These are phyloP conservation scores for Anthoscopus minutus DNA, from an alignment of 2,113 vertebrate species.

Conservation along the genomic window DNA sequence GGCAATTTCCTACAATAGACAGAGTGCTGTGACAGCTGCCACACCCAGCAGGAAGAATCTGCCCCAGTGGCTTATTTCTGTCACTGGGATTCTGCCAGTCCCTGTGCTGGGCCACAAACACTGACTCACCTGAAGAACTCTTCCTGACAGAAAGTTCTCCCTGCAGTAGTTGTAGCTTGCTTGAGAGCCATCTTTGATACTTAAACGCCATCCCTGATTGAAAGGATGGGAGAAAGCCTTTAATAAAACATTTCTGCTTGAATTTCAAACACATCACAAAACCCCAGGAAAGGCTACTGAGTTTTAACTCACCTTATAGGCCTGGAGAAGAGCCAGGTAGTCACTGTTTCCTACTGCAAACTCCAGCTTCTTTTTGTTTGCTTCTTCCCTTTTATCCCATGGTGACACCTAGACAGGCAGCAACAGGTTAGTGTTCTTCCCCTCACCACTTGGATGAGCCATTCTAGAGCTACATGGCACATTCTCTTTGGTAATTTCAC, in stretches of 20 bases:
- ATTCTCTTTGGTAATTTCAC: neutral
- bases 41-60: rapidly evolving
- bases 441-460: neutral
- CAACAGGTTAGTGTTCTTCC: neutral
- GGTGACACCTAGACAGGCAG: slow-evolving; percentile 80
- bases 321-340: slow-evolving; percentile 88
- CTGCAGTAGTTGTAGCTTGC: slow-evolving; percentile 85
- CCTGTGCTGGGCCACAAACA: neutral
- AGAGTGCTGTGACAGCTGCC: neutral
- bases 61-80: neutral
- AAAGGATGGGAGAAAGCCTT: neutral
- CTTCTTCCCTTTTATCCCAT: slow-evolving; percentile 95
- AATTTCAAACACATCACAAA: neutral
- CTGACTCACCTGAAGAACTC: slow-evolving; percentile 82
- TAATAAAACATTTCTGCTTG: neutral
- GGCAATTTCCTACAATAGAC: slow-evolving; percentile 83
- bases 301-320: slow-evolving; percentile 82
- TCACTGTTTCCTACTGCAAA: slow-evolving; percentile 91
- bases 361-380: slow-evolving; percentile 87
- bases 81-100: neutral
- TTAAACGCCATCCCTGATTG: slow-evolving; percentile 83
- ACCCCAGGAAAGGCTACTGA: neutral
- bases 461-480: neutral
- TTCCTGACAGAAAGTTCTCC: slow-evolving; percentile 90
- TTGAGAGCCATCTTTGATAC: slow-evolving; percentile 74